Conservation (phyloP, 2,113 vertebrate genomes). For the Psophia crepitans region DNA sequence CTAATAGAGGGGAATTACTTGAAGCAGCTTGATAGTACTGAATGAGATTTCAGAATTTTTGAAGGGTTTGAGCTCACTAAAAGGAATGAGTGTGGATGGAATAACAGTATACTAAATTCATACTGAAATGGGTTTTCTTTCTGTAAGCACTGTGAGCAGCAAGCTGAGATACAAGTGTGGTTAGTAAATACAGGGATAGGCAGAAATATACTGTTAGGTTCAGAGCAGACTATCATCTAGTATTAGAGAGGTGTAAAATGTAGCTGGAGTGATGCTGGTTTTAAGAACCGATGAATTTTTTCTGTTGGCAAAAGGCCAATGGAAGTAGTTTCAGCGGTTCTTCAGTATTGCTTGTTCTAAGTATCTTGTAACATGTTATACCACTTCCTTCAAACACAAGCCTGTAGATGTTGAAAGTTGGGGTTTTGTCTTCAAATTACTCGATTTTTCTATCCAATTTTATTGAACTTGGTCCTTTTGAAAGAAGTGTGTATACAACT, state of each 20-base stretch:
- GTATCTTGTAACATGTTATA: neutral
- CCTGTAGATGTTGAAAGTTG: neutral
- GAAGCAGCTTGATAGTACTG: neutral
- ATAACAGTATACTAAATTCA: neutral
- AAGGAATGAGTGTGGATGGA: neutral
- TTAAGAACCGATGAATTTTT: neutral
- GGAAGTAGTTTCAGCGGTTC: neutral
- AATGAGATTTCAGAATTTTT: neutral
- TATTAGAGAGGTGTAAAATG: neutral
- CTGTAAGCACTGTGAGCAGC: neutral
- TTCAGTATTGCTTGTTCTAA: neutral
- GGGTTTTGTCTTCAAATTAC: neutral
- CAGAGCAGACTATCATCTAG: no score
- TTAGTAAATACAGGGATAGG: neutral
- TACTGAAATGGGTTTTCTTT: neutral
- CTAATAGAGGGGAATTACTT: neutral
- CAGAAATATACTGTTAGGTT: neutral
- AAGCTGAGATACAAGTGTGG: neutral
- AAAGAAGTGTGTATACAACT: neutral
- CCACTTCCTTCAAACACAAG: neutral
- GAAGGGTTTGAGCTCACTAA: neutral
- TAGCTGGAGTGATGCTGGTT: neutral
- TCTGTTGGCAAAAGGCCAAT: neutral
- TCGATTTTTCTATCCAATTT: neutral
- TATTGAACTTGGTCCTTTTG: neutral